Percentiles rank a stretch among this genome's conserved stretches.
Conservation (phyloP, 2,888 invertebrate species). For the Rhagonycha fulva region DNA sequence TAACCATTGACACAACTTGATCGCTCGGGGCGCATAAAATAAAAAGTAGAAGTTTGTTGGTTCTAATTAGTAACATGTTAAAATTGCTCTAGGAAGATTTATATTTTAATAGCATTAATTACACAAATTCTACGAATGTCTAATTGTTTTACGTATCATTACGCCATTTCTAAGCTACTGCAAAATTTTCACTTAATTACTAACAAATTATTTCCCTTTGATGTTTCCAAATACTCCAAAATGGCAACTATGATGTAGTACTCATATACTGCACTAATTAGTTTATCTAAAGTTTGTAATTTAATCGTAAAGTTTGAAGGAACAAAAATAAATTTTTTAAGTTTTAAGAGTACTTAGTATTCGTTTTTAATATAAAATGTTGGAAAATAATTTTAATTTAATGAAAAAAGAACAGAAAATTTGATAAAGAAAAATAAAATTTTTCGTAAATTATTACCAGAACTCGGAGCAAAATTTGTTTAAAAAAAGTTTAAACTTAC, state of each 20-base stretch:
- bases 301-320: background rate
- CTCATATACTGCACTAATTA: background rate
- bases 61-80: background rate
- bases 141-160: background rate
- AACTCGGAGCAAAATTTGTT: too few relatives aligned
- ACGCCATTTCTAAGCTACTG: background rate
- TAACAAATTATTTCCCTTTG: background rate
- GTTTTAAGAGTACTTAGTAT: background rate
- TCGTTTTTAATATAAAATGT: too few relatives aligned
- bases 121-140: background rate
- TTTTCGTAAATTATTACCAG: too few relatives aligned
- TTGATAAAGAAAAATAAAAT: too few relatives aligned
- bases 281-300: background rate
- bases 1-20: background rate
- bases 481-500: too few relatives aligned
- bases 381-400: too few relatives aligned
- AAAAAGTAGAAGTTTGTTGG: background rate
- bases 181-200: background rate
- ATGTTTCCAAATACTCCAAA: background rate
- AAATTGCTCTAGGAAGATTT: too few relatives aligned
- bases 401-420: too few relatives aligned
- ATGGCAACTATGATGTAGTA: background rate
- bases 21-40: background rate
- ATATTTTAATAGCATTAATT: background rate
- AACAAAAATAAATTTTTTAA: background rate